Evolutionary conservation across 2,797 vertebrate species (phyloP).

Genomic region (Falco biarmicus): DNA sequence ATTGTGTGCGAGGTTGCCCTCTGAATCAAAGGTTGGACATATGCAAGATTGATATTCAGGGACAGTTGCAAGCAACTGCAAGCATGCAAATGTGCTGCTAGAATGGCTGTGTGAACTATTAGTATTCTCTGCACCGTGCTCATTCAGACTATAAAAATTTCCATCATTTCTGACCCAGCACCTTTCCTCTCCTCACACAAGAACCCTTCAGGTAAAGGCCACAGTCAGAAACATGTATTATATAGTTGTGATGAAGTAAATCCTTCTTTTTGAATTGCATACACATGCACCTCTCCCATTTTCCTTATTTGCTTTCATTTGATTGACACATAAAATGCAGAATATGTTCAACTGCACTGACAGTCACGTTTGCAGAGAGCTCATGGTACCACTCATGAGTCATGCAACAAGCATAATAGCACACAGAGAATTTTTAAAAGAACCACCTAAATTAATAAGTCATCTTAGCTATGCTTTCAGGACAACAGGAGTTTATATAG

Average conservation of each 20-base stretch:
- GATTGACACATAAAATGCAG: accelerated
- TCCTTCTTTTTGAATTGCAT: not conserved
- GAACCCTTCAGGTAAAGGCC: not conserved
- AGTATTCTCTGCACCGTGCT: not conserved
- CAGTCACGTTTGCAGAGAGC: too few relatives aligned
- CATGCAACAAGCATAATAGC: not conserved
- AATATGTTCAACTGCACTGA: not conserved
- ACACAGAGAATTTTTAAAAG: accelerated
- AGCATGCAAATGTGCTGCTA: not conserved
- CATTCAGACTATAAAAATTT: not conserved
- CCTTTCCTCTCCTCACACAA: not conserved
- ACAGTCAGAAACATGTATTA: not conserved
- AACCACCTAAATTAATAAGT: not conserved
- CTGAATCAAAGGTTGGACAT: not conserved
- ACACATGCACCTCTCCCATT: not conserved
- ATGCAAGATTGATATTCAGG: not conserved
- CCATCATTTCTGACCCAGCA: not conserved
- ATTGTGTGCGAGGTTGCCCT: not conserved
- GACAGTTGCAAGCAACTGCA: not conserved
- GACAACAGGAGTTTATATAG: accelerated
- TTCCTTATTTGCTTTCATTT: not conserved
- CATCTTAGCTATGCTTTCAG: not conserved
- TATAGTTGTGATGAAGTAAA: not conserved
- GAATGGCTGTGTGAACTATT: not conserved
- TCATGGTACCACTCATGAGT: not conserved